Conservation (phyloP, 2,113 vertebrate genomes). For the Pardalotus punctatus region DNA sequence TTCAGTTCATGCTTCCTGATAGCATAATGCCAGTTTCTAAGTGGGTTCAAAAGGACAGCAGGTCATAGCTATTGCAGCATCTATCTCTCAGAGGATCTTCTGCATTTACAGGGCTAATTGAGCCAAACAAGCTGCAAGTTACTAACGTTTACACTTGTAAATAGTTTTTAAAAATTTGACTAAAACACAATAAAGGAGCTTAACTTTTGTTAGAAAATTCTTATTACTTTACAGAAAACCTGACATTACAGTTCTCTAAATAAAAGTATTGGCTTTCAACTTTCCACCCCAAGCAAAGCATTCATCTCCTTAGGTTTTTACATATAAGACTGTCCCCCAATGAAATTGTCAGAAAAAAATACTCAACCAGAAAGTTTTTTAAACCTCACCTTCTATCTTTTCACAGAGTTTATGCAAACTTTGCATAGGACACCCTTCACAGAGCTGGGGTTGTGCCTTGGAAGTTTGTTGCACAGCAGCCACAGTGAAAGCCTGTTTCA, state of each 20-base stretch:
- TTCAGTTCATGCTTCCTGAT: background rate
- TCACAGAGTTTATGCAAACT: conserved; percentile 92
- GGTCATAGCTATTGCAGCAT: background rate
- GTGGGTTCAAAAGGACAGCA: background rate
- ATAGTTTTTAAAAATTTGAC: background rate
- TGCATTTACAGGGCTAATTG: background rate
- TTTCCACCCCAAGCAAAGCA: background rate
- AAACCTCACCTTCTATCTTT: conserved; percentile 86
- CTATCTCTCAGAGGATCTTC: background rate
- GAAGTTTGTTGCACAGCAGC: conserved; percentile 87
- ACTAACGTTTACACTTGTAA: background rate
- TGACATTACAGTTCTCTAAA: background rate
- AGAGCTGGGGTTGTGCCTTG: conserved; percentile 83
- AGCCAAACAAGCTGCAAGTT: background rate
- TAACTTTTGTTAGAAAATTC: background rate
- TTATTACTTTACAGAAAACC: background rate
- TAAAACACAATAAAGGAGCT: background rate
- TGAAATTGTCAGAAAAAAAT: background rate
- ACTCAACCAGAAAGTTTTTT: background rate
- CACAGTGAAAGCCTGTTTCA: conserved; percentile 95
- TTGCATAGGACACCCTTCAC: conserved; percentile 91
- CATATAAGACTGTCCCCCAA: background rate
- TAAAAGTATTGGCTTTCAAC: background rate
- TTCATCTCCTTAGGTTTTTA: background rate
- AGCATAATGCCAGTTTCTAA: background rate